Evolutionary conservation across 2,888 invertebrate species (phyloP).

Genomic region (Trachelus tabidus): DNA sequence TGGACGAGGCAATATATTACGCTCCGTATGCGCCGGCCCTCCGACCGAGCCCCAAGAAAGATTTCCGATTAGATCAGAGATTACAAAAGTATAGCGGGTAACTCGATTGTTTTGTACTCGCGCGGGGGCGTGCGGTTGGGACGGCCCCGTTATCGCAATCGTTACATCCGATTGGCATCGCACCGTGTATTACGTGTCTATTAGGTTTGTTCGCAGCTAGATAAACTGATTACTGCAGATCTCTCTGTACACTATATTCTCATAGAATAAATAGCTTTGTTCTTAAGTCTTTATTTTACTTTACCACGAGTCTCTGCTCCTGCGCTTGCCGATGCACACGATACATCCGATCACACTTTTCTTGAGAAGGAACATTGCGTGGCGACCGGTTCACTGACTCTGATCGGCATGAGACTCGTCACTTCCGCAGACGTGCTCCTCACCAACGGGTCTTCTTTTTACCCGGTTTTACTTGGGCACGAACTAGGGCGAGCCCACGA

Average conservation of each 20-base stretch:
- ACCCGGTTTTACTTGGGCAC: neutral
- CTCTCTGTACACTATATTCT: neutral
- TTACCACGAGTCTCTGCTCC: neutral
- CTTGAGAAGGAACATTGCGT: neutral
- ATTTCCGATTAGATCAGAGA: constrained; percentile 26
- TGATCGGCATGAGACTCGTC: constrained; percentile 1
- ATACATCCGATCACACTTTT: neutral
- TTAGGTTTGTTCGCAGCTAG: constrained; percentile 8
- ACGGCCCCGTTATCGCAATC: constrained; percentile 11
- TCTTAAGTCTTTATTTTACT: neutral
- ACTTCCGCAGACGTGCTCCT: constrained; percentile 3
- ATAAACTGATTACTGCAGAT: neutral
- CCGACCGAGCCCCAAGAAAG: constrained; percentile 2
- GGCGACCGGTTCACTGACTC: constrained; percentile 3
- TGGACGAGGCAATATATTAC: constrained; percentile 5
- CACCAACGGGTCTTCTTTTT: neutral
- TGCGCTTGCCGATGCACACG: neutral
- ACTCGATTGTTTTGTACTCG: constrained; percentile 30
- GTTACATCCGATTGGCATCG: constrained; percentile 26
- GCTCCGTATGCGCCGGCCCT: neutral
- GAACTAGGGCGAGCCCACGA: neutral
- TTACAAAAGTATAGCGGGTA: constrained; percentile 39
- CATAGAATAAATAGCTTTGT: neutral
- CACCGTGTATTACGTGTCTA: constrained; percentile 25
- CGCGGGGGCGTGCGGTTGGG: constrained; percentile 16